A percentile compares a stretch with the other conserved stretches of the same genome.
These are phyloP conservation scores for Tetragonula carbonaria DNA, from an alignment of 2,888 invertebrate genomes.

Conservation along the genomic window DNA sequence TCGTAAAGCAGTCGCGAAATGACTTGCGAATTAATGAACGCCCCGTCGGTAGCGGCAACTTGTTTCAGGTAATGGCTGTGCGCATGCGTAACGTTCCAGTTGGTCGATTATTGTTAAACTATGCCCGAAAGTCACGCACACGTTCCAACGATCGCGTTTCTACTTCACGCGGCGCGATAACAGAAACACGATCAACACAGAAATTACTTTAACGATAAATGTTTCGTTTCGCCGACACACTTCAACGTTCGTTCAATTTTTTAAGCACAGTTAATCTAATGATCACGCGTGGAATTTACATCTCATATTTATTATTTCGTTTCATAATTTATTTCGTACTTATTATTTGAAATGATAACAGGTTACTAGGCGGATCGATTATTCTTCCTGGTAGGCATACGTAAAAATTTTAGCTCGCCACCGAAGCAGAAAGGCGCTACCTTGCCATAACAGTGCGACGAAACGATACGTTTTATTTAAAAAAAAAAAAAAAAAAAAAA, in stretches of 20 bases:
- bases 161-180: background rate
- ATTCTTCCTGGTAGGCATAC: background rate
- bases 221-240: background rate
- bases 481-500: background rate
- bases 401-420: background rate
- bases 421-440: background rate
- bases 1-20: conserved; percentile 75
- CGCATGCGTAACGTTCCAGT: conserved; percentile 35
- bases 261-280: background rate
- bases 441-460: too few species aligned
- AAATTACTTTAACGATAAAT: too few species aligned
- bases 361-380: background rate
- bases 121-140: conserved; percentile 48
- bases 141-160: conserved; percentile 15
- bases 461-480: too few species aligned
- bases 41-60: conserved; percentile 34
- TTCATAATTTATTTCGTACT: background rate
- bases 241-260: background rate
- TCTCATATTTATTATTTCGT: background rate
- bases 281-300: background rate
- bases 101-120: conserved; percentile 49
- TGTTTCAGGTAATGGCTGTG: conserved; percentile 51
- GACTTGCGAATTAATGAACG: conserved; percentile 79
- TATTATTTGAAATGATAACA: background rate
- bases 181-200: conserved; percentile 10